phyloP scores from a whole-genome alignment of 2,888 invertebrate species.

The Mimachlamys varia region DNA sequence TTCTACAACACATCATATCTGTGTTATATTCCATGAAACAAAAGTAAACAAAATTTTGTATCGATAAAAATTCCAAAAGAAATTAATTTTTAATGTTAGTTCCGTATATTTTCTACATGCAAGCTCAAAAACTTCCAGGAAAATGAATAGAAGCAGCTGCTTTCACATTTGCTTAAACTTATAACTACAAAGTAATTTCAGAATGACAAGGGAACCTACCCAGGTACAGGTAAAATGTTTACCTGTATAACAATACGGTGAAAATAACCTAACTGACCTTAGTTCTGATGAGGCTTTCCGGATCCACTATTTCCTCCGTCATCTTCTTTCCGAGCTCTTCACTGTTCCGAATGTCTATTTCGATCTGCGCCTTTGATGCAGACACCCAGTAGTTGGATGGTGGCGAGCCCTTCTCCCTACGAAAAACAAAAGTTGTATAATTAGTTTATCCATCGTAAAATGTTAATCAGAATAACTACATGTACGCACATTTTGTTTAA shows the following conservation, averaged over 20 bases:
- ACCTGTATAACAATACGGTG: not conserved
- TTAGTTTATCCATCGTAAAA: no score
- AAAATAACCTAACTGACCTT: conserved; percentile 59
- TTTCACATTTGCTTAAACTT: no score
- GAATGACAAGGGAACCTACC: no score
- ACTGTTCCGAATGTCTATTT: conserved; percentile 71
- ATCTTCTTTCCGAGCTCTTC: conserved; percentile 64
- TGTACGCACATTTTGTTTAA: no score
- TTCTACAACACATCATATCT: not conserved
- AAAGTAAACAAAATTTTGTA: not conserved
- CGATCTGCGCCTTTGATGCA: conserved; percentile 71
- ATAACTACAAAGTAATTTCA: no score
- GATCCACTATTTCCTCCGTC: conserved; percentile 69
- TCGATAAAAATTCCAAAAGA: no score
- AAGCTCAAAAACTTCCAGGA: no score
- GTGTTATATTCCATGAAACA: not conserved
- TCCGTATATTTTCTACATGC: no score
- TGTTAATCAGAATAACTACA: no score
- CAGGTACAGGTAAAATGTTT: not conserved
- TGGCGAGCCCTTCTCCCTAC: conserved; percentile 64
- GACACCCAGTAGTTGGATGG: conserved; percentile 72
- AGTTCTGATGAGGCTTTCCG: conserved; percentile 67
- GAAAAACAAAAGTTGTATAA: conserved; percentile 38
- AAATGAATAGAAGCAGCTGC: no score
- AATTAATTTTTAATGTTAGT: no score